phyloP scores from a whole-genome alignment of 2,797 vertebrate species.

The Lindbergichthys nudifrons region DNA sequence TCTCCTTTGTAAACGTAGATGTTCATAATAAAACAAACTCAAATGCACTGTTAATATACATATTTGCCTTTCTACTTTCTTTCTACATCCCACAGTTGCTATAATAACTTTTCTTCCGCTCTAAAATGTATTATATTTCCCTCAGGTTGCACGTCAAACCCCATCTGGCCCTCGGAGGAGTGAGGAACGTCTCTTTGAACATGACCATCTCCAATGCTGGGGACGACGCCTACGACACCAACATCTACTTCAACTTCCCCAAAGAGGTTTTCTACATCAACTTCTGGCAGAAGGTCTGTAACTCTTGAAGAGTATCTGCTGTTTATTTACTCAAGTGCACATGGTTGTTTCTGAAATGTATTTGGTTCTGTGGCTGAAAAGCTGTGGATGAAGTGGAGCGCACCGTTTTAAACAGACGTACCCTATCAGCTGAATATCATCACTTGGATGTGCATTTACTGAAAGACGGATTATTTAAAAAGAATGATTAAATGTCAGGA shows the following conservation, averaged over 20 bases:
- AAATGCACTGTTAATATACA: background rate
- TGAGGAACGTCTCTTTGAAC: constrained; percentile 95
- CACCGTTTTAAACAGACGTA: background rate
- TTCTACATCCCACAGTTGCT: constrained; percentile 1
- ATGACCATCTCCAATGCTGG: constrained; percentile 93
- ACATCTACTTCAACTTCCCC: constrained; percentile 97
- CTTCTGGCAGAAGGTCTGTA: constrained; percentile 97
- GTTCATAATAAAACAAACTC: constrained; percentile 33
- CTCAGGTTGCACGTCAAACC: constrained; percentile 77
- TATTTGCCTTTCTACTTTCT: background rate
- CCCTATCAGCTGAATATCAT: constrained; percentile 10
- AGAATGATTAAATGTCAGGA: constrained; percentile 42
- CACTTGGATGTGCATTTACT: constrained; percentile 28
- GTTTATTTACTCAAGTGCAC: constrained; percentile 47
- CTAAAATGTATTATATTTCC: constrained; percentile 21
- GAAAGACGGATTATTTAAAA: constrained; percentile 37
- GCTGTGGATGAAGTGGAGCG: background rate
- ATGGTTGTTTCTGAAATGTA: constrained; percentile 55
- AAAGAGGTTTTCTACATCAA: constrained; percentile 98
- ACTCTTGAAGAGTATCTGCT: constrained; percentile 11
- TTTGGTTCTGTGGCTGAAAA: constrained; percentile 20
- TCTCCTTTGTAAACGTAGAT: constrained; percentile 1
- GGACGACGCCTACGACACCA: constrained; percentile 97
- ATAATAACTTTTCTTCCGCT: constrained; percentile 9
- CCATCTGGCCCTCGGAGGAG: constrained; percentile 94